Base-by-base conservation (phyloP, 2,888 invertebrate species). In the Hololepta plana region DNA sequence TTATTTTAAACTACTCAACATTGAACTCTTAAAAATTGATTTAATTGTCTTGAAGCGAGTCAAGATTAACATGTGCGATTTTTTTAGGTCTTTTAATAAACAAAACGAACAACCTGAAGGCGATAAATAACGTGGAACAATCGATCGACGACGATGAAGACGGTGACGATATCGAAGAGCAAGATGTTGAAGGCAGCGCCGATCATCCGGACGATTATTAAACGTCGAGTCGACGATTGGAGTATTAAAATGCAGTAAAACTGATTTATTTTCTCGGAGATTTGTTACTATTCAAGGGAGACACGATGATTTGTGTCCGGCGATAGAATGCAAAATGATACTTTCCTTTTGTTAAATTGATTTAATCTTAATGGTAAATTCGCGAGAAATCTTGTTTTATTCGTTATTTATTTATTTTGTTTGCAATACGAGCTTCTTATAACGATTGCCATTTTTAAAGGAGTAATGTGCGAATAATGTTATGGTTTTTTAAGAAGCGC, bases 161-260 rank as follows among this genome's bases (percentile, higher is more conserved):
- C 37, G 72, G 68, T 32, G 63, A 66, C 38, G 71, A 72, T 36
- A 63, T 67, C 28, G 60, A n/a, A n/a, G n/a, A 64, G 32, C 68
- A 73, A 41, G 72, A 72, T 43, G 57, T 72, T 45, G 81, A 80
- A 51, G 73, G 79, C 32, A 76, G 76, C 39, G 72, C 80, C 47
- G 72, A 80, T 57, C 72, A 71, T 56, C 72, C 75, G 35, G 55
- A 73, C 44, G 74, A 76, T 52, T 76, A 77, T 51, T 79, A 72
- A 62, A 9, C 24, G 10, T 15, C 23, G 29, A 22, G 23, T 15
- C 13, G 14, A 23, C 13, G 15, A n/a, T 23, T 12, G 23, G n/a
- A 2, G 15, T 12, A 22, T 22, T 22, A 9, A 8, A 22, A 22
- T 3, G 23, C 23, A 15, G 16, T 15, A 20, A 7, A 23, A 25